Evolutionary conservation across 2,888 invertebrate species (phyloP).

Genomic region (Polia nebulosa): DNA sequence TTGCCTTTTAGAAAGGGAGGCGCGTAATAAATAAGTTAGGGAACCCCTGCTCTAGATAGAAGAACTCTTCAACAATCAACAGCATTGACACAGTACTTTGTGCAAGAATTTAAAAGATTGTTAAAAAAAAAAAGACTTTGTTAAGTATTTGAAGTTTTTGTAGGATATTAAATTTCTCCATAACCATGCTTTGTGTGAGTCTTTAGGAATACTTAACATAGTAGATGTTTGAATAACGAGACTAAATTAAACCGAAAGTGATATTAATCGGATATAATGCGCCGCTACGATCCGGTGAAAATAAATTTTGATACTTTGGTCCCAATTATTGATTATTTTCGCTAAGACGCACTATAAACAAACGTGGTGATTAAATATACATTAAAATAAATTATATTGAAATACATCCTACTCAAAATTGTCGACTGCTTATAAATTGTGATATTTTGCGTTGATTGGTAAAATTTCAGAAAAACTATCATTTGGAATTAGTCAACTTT

Average conservation of each 20-base stretch:
- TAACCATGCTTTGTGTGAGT: not conserved
- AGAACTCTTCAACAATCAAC: no score
- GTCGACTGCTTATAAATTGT: slow-evolving; percentile 37
- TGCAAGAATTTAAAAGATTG: no score
- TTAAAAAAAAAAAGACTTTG: no score
- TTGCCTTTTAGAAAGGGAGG: no score
- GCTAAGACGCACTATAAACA: slow-evolving; percentile 53
- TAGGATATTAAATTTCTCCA: not conserved
- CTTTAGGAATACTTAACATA: not conserved
- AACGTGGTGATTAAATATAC: slow-evolving; percentile 42
- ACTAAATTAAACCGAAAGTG: slow-evolving; percentile 47
- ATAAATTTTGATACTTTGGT: slow-evolving; percentile 74
- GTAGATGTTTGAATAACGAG: slow-evolving; percentile 19
- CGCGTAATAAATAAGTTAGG: no score
- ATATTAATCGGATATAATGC: slow-evolving; percentile 43
- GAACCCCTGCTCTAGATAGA: no score
- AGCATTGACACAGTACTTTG: no score
- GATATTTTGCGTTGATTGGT: slow-evolving; percentile 41
- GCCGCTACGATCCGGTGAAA: slow-evolving; percentile 41
- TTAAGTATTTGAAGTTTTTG: not conserved
- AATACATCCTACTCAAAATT: slow-evolving; percentile 46
- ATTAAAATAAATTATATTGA: slow-evolving; percentile 51
- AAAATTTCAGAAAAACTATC: slow-evolving; percentile 5
- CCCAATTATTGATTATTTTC: slow-evolving; percentile 70
- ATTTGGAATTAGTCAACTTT: slow-evolving; percentile 30